These are phyloP conservation scores for Mirza zaza DNA, from an alignment of 2,113 vertebrate species.

Conservation along the genomic window DNA sequence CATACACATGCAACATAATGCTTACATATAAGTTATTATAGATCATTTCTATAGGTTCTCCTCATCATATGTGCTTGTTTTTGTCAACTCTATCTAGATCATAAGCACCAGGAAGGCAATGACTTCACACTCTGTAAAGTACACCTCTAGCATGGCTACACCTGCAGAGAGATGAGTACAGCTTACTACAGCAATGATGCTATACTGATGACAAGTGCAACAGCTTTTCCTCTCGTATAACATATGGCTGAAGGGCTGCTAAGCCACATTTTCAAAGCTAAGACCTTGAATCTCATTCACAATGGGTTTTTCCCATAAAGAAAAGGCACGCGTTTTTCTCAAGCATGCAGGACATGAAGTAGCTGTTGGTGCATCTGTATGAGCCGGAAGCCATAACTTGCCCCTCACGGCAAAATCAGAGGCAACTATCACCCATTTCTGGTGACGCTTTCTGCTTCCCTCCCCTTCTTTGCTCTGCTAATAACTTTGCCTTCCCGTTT, in stretches of 20 bases:
- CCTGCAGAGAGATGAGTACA: neutral
- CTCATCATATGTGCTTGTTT: neutral
- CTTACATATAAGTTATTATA: neutral
- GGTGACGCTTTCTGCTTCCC: neutral
- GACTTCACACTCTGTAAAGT: neutral
- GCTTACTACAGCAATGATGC: neutral
- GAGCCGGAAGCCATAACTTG: neutral
- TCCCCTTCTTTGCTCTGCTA: neutral
- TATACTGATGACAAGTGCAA: neutral
- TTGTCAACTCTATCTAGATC: neutral
- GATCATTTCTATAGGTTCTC: neutral
- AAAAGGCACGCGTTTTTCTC: neutral
- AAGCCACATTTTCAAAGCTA: neutral
- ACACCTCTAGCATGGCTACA: accelerated
- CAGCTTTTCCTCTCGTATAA: neutral
- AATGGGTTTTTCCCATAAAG: neutral
- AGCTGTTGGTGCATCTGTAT: neutral
- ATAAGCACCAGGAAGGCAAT: neutral
- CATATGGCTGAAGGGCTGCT: neutral
- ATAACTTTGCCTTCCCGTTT: neutral
- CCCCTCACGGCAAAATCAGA: neutral
- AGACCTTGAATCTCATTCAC: neutral
- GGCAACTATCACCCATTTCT: neutral
- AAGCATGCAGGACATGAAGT: neutral
- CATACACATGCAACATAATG: neutral